Conservation (phyloP, 30 jellyfish, hydroid and myxozoan genomes). For the Cassiopea andromeda region DNA sequence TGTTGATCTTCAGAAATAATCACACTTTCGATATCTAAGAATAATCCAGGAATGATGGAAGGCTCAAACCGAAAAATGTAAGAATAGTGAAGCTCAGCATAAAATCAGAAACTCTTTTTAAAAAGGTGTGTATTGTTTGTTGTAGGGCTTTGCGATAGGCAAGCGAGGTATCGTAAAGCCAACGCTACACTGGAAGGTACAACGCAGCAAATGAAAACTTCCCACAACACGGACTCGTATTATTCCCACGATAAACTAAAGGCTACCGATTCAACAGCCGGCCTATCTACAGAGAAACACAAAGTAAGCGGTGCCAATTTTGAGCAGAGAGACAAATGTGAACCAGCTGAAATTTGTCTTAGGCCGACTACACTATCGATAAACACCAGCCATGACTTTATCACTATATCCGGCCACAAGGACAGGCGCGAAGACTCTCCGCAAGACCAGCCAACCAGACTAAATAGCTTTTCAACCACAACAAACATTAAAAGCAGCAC, state of each 20-base stretch:
- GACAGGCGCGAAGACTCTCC: slow-evolving; percentile 4
- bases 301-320: neutral
- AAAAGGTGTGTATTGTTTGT: neutral
- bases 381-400: slow-evolving; percentile 8
- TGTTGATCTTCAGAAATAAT: too few species aligned
- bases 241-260: neutral
- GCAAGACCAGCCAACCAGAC: slow-evolving; percentile 3
- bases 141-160: slow-evolving; percentile 6
- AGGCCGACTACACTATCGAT: neutral
- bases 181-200: neutral
- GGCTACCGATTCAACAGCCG: neutral
- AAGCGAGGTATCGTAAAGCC: neutral
- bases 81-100: neutral
- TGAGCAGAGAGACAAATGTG: neutral
- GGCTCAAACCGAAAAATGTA: too few species aligned
- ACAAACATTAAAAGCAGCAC: neutral
- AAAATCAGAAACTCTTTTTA: neutral
- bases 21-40: too few species aligned
- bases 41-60: too few species aligned
- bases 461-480: slow-evolving; percentile 28
- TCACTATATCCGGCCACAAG: slow-evolving; percentile 38
- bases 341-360: neutral
- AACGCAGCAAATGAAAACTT: neutral
- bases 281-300: neutral
- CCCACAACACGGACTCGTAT: neutral